Percentiles rank a stretch among this genome's conserved stretches.
phyloP scores from a whole-genome alignment of 2,888 invertebrate species.

The Cremastinae sp. region DNA sequence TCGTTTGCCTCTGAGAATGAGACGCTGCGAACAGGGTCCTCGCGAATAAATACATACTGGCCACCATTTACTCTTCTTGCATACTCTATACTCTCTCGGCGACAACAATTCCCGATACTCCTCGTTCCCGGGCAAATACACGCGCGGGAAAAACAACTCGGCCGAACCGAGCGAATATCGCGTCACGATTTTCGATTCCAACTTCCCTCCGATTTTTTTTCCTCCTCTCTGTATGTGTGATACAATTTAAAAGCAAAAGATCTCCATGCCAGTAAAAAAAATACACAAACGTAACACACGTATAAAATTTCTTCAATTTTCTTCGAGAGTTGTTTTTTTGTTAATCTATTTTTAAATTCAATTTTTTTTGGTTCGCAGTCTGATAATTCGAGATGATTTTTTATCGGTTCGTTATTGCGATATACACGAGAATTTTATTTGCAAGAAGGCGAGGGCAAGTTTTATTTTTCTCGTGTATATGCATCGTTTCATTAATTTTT shows the following conservation, averaged over 20 bases:
- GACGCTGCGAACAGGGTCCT: constrained; percentile 30
- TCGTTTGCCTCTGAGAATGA: constrained; percentile 35
- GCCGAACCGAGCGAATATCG: constrained; percentile 42
- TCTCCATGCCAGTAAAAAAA: no score
- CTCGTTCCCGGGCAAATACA: neutral
- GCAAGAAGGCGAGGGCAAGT: no score
- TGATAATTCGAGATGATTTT: no score
- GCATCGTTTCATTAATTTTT: no score
- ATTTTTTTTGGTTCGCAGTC: neutral
- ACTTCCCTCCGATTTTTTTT: constrained; percentile 3
- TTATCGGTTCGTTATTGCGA: no score
- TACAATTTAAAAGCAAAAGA: no score
- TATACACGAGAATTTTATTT: no score
- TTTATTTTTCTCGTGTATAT: neutral
- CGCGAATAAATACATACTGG: constrained; percentile 34
- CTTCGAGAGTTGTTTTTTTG: no score
- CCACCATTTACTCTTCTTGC: constrained; percentile 1
- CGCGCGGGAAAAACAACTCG: constrained; percentile 29
- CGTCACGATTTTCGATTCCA: constrained; percentile 59
- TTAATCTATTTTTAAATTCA: no score
- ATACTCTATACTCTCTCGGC: constrained; percentile 23
- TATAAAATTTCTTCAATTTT: no score
- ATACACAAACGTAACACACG: no score
- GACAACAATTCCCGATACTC: constrained; percentile 26
- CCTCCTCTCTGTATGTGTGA: neutral